These are phyloP conservation scores for Trypoxylon attenuatum DNA, from an alignment of 2,888 invertebrate genomes.

Conservation along the genomic window DNA sequence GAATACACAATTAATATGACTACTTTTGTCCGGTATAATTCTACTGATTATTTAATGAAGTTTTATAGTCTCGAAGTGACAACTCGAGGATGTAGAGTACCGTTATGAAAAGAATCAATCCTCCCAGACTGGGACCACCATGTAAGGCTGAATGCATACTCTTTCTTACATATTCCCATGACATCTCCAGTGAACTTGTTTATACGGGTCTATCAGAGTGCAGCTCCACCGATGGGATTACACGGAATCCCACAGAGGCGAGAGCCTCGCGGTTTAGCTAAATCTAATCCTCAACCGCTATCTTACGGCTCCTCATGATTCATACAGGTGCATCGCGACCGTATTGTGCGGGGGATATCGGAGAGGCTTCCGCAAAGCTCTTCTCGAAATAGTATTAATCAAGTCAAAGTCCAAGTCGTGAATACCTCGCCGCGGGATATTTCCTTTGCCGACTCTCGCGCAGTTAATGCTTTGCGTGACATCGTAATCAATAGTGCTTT, in stretches of 20 bases:
- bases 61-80: no score
- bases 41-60: no score
- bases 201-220: constrained; percentile 15
- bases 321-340: constrained; percentile 15
- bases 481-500: no score
- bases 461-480: no score
- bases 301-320: constrained; percentile 7
- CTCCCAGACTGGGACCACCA: constrained; percentile 34
- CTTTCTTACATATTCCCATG: constrained; percentile 15
- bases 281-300: constrained; percentile 31
- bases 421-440: no score
- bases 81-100: constrained; percentile 28
- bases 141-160: constrained; percentile 32
- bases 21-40: no score
- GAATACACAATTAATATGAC: no score
- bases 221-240: constrained; percentile 14
- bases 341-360: neutral
- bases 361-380: neutral
- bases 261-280: constrained; percentile 15
- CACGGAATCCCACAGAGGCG: constrained; percentile 7
- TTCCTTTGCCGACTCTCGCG: no score
- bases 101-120: constrained; percentile 21
- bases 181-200: constrained; percentile 41
- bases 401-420: neutral
- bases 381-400: neutral